Evolutionary conservation across 2,797 vertebrate genomes (phyloP), one percentile per base, ranked within the genome.

Genomic region (Premnoplex brunnescens): DNA sequence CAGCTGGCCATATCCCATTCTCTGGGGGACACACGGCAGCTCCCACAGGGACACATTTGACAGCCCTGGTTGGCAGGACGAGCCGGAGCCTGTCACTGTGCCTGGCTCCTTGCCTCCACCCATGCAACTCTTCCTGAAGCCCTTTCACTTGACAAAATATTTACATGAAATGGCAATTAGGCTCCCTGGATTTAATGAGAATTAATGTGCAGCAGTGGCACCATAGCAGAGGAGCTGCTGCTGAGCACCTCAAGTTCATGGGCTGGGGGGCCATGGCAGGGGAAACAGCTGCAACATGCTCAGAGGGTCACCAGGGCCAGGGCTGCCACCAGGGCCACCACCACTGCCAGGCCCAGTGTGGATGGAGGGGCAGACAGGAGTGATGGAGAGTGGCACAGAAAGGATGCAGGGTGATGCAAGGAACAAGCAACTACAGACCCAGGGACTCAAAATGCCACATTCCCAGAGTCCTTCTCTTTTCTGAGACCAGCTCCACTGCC

Each of bases 1-100:
- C 56, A 68, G 43, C 37, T 2, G 0, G 41, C 7, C 26, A 27
- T 5, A 1, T 1, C 30, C 0, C 0, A 34, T 46, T 74, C n/a
- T 14, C 34, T 11, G 59, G 0, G 1, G 74, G 67, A 46, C 15
- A 11, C 5, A 3, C 0, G 0, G 68, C 60, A 34, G 55, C 46
- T 49, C 37, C 37, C 4, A 0, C 0, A 0, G 27, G 77, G 44
- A 39, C 59, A 8, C 1, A 5, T n/a, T 8, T 76, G n/a, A 34
- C 23, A 12, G 6, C 49, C 11, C 12, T 8, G 49, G 39, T 6
- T 14, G 59, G 58, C 39, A 80, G 59, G 59, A 36, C 3, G 10
- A 52, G 68, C 41, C 15, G 7, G 27, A 72, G 39, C 27, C 67
- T 7, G 28, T 26, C 76, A 18, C 52, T 3, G 23, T 9, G 52